A percentile compares a stretch with the other conserved stretches of the same genome.
phyloP scores from a whole-genome alignment of 2,888 invertebrate genomes.

The Metellina segmentata region DNA sequence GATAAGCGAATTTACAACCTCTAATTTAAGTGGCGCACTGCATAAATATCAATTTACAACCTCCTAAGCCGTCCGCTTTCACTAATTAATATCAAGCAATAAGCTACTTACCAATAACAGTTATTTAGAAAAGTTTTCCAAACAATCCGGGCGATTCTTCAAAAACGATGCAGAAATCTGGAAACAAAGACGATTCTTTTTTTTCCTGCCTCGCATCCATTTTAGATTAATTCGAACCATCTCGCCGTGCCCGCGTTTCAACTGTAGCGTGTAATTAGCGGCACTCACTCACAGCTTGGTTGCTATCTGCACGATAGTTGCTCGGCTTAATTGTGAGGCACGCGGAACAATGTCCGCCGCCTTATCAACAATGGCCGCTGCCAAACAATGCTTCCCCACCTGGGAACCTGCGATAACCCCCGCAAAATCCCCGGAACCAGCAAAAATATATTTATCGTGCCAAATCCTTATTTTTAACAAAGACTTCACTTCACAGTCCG shows the following conservation, averaged over 20 bases:
- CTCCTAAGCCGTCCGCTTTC: too few relatives aligned
- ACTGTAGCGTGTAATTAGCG: not conserved
- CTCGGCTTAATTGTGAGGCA: too few relatives aligned
- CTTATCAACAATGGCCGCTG: constrained; percentile 4
- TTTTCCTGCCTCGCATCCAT: not conserved
- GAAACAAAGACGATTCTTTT: not conserved
- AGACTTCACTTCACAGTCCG: constrained; percentile 35
- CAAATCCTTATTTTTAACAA: constrained; percentile 50
- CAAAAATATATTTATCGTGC: constrained; percentile 21
- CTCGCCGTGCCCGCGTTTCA: not conserved
- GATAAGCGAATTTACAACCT: too few relatives aligned
- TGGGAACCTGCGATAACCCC: constrained; percentile 20
- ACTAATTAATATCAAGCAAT: too few relatives aligned
- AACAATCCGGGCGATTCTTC: not conserved
- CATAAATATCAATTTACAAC: too few relatives aligned
- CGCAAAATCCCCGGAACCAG: not conserved
- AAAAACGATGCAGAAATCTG: not conserved
- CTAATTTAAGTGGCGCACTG: too few relatives aligned
- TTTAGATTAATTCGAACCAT: not conserved
- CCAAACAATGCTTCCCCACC: not conserved
- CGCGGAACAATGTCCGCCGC: too few relatives aligned
- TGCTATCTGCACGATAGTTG: too few relatives aligned
- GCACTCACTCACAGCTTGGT: not conserved
- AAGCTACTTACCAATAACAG: not conserved
- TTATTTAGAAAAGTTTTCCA: not conserved